phyloP scores from a whole-genome alignment of 2,888 invertebrate genomes.

The Trilocha varians region DNA sequence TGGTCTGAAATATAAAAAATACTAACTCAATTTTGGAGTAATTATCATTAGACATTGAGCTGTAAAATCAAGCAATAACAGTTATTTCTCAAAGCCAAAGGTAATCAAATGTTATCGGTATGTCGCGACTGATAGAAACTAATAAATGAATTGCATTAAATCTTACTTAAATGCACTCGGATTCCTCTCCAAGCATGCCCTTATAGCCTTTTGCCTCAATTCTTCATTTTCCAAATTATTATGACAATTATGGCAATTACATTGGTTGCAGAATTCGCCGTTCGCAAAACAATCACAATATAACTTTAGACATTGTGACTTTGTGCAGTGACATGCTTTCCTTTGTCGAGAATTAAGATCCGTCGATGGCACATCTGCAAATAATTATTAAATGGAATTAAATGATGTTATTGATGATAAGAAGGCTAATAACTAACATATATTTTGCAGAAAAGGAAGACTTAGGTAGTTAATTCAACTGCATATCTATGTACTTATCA shows the following conservation, averaged over 20 bases:
- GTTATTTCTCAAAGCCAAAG: too few species aligned
- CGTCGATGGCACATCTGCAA: constrained; percentile 14
- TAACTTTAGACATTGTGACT: constrained; percentile 97
- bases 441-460: too few species aligned
- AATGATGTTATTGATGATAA: too few species aligned
- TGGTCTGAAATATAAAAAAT: constrained; percentile 76
- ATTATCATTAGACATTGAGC: too few species aligned
- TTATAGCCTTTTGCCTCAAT: constrained; percentile 93
- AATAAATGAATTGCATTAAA: background rate
- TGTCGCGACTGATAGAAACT: background rate
- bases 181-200: constrained; percentile 95
- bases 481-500: too few species aligned
- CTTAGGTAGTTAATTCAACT: too few species aligned
- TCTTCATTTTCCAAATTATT: constrained; percentile 98
- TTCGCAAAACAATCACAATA: constrained; percentile 99
- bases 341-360: constrained; percentile 76
- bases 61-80: too few species aligned
- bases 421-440: too few species aligned
- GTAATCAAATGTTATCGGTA: too few species aligned
- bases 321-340: constrained; percentile 99
- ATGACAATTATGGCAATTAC: constrained; percentile 97
- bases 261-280: constrained; percentile 98
- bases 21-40: background rate
- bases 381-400: background rate
- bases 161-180: constrained; percentile 90